Base-by-base conservation (phyloP, 2,797 vertebrate genomes). In the Muscicapa striata region DNA sequence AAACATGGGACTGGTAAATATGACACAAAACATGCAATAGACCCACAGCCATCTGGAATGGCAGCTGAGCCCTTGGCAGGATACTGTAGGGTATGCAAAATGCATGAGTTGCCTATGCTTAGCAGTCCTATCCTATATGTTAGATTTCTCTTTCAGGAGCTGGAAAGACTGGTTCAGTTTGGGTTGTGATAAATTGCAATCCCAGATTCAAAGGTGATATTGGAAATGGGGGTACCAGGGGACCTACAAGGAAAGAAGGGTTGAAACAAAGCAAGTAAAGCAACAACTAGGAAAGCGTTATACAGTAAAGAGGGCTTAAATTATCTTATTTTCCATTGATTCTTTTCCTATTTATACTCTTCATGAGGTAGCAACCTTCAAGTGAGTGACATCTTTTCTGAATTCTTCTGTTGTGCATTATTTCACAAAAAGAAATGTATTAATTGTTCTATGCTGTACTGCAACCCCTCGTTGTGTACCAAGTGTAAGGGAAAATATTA, bases 11-110 rank as follows among this genome's bases (percentile, higher is more conserved):
- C 54, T 72, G 73, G 85, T 91, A 91, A 92, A 94, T 75, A 84
- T 34, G 61, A 88, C 64, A 68, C n/a, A 85, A 94, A 78, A 36
- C 46, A 36, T 5, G 24, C 69, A 85, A 8, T 83, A 94, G 89
- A 90, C 54, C 87, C 76, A 36, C 43, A 83, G 22, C 87, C 87
- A 75, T 94, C 89, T 96, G 95, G 84, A 94, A 83, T 70, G 87
- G 83, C 89, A 95, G 89, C 93, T 95, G 94, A 94, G 85, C 73
- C 82, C 13, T 75, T 96, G 89, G 89, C 91, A 90, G 79, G 61
- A 22, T 75, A 59, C 18, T 0, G 6, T 14, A 45, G 84, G 51
- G 57, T 43, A 84, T 67, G 48, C 34, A 82, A 78, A 89, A 84
- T 66, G 24, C 70, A 69, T 46, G 38, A 27, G n/a, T 59, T 88